Base-by-base conservation (phyloP, 2,113 vertebrate genomes). In the Rhineura floridana region DNA sequence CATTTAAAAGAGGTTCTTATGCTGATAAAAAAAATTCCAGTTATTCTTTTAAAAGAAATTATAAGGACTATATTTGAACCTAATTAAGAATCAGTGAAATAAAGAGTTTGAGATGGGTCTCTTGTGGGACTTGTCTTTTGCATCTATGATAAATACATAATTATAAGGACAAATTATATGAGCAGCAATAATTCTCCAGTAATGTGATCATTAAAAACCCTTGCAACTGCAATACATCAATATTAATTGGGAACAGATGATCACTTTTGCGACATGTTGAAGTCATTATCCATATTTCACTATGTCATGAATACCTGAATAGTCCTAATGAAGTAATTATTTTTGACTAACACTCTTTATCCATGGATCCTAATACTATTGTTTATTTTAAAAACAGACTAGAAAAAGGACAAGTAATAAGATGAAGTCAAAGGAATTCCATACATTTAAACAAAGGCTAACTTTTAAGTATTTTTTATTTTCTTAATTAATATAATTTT, bases 161-260 rank as follows among this genome's bases (percentile, higher is more conserved):
- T 98, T 98, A 98, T 97, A 96, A 97, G 97, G 96, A 98, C 96
- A 98, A 98, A 98, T 98, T 97, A 97, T 97, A 98, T 96, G 96
- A 97, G 95, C 85, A 93, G 96, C 96, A 96, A 98, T 98, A 97
- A 98, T 98, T 98, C 97, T 94, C 93, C 91, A 92, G 97, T 98
- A 98, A 97, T 96, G 94, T 90, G 96, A 97, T 97, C 98, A 97
- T 98, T 98, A 98, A 97, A 98, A 97, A 94, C 93, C 91, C 95
- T 96, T 93, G 93, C 87, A 95, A 96, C 91, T 96, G 96, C 95
- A 96, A 98, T 98, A 97, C 93, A 98, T 98, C 98, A 98, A 92
- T 95, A 94, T 97, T 98, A 98, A 99, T 98, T 98, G 97, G 98
- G 96, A 96, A 97, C 95, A 96, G 96, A 98, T 97, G 97, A 98